Conservation (phyloP, 2,797 vertebrate genomes). For the Lacerta bilineata region DNA sequence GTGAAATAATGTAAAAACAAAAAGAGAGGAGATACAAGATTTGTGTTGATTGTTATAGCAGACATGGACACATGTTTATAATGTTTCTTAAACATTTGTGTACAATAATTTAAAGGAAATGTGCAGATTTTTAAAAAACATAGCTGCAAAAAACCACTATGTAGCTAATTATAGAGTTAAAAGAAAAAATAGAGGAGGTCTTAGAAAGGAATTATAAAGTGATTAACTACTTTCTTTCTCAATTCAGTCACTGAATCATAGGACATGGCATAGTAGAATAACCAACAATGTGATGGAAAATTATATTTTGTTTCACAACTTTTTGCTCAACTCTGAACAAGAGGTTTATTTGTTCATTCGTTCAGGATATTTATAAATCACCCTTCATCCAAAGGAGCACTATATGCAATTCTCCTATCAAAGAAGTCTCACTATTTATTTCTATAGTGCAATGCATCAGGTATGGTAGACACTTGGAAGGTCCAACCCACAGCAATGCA, state of each 20-base stretch:
- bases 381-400: too few relatives aligned
- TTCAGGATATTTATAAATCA: too few relatives aligned
- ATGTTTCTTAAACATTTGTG: background rate
- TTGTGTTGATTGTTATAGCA: background rate
- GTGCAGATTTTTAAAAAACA: background rate
- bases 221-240: background rate
- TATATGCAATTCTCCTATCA: too few relatives aligned
- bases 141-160: background rate
- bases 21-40: background rate
- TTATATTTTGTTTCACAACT: too few relatives aligned
- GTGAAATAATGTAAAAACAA: too few relatives aligned
- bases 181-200: background rate
- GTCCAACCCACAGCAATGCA: too few relatives aligned
- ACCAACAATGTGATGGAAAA: background rate
- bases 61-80: background rate
- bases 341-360: too few relatives aligned
- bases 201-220: background rate
- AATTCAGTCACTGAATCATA: background rate
- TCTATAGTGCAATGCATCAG: too few relatives aligned
- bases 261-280: background rate
- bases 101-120: background rate
- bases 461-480: too few relatives aligned
- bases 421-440: too few relatives aligned
- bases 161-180: background rate
- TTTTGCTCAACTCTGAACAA: too few relatives aligned